Evolutionary conservation across 2,113 vertebrate genomes (phyloP).

Genomic region (Dermatemys mawii): DNA sequence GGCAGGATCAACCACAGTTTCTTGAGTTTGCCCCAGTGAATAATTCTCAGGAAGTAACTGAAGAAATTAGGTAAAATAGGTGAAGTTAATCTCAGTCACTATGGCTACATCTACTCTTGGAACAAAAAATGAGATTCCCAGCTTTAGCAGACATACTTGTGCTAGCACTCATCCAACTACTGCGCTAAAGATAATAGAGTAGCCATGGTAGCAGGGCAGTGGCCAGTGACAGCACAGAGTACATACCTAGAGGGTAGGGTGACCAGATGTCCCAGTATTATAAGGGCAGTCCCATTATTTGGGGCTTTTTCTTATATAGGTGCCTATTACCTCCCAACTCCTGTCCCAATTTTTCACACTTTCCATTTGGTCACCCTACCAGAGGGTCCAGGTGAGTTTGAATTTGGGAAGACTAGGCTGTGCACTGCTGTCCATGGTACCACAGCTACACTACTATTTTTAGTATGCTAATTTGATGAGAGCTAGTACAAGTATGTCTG

Average conservation of each 20-base stretch:
- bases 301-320: no score
- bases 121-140: background rate
- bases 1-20: background rate
- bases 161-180: background rate
- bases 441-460: background rate
- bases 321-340: no score
- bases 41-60: conserved; percentile 7
- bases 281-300: no score
- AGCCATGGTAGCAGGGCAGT: background rate
- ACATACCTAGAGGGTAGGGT: background rate
- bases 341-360: no score
- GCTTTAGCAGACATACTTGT: background rate
- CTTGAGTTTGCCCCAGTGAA: conserved; percentile 25
- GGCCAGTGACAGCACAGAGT: background rate
- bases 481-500: background rate
- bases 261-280: no score
- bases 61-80: conserved; percentile 7
- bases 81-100: conserved; percentile 18
- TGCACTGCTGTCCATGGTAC: background rate
- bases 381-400: background rate
- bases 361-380: no score
- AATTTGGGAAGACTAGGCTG: background rate
- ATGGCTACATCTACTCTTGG: background rate
- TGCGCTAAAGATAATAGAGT: background rate
- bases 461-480: background rate